Conservation (phyloP, 2,113 vertebrate species). For the Phycodurus eques region DNA sequence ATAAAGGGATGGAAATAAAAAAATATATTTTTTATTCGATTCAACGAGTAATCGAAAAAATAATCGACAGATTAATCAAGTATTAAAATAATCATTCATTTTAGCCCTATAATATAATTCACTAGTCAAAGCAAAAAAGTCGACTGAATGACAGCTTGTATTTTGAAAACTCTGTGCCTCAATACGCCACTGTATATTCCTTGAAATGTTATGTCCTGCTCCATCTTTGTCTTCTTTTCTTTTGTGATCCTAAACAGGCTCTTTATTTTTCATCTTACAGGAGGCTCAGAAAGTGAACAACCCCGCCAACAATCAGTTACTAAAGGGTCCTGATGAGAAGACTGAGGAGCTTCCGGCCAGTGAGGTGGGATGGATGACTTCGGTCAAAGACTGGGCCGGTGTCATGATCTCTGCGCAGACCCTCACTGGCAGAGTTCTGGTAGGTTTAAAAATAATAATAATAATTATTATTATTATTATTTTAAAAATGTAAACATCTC, state of each 20-base stretch:
- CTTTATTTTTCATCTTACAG: conserved; percentile 62
- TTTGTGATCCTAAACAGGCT: not conserved
- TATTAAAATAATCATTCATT: too few relatives aligned
- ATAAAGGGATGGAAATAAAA: too few relatives aligned
- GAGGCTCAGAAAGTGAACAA: conserved; percentile 92
- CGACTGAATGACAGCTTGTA: too few relatives aligned
- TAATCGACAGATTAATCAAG: too few relatives aligned
- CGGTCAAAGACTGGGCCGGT: conserved; percentile 98
- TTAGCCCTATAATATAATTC: too few relatives aligned
- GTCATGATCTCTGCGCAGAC: conserved; percentile 99
- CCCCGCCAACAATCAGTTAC: conserved; percentile 74
- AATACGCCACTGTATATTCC: too few relatives aligned
- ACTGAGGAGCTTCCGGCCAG: conserved; percentile 79
- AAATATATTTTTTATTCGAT: too few relatives aligned
- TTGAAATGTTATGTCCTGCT: too few relatives aligned
- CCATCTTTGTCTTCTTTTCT: not conserved
- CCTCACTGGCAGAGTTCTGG: conserved; percentile 96
- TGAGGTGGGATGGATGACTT: conserved; percentile 99
- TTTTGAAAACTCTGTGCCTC: too few relatives aligned
- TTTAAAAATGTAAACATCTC: not conserved
- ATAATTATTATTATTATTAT: not conserved
- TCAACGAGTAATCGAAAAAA: too few relatives aligned
- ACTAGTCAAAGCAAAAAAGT: too few relatives aligned
- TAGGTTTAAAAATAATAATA: conserved; percentile 72
- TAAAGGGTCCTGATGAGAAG: conserved; percentile 86